Evolutionary conservation across 2,113 vertebrate genomes (phyloP), one percentile per base, ranked within the genome.

Genomic region (Planiliza haematocheilus): DNA sequence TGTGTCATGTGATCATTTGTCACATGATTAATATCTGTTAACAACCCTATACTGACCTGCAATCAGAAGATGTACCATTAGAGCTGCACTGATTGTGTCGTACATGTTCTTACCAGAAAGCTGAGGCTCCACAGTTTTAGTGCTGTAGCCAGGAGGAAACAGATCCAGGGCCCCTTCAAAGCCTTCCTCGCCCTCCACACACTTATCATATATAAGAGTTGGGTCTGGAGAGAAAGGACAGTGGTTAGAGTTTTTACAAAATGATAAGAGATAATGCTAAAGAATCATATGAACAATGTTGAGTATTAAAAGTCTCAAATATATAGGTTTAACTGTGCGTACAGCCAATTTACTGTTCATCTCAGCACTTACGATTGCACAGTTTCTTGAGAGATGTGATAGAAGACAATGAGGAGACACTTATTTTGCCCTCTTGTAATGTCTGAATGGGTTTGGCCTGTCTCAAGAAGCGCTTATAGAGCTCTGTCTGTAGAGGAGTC

Each of bases 361-460:
- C 38, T 13, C 10, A 56, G 17, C 62, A 95, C 97, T 96, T 86
- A 99, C 97, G 98, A 83, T 99, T 99, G 79, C 98, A 99, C 8
- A 99, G 96, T 81, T 99, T 99, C 90, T 99, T 99, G 41, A 99
- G 88, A 0, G 95, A 96, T 1, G 98, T 99, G 90, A 99, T 99
- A 50, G 97, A 99, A 39, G 98, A 99, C 53, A 99, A 94, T 38
- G 97, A 98, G 3, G 98, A 99, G n/a, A 99, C 93, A 13, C 70
- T 96, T 46, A 97, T 96, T 70, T 94, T 97, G 62, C 95, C 96
- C 24, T 93, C 91, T 65, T 91, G 91, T 60, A 99, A 75, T 12
- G 94, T 94, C 84, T 98, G 95, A 16, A 92, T 88, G 4, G 97
- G 97, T 70, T 97, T 99, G 57, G 95, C 95, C 90, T 99, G 97